Conservation (phyloP, 1,140 invertebrate species). For the Solenopsis fugax region DNA sequence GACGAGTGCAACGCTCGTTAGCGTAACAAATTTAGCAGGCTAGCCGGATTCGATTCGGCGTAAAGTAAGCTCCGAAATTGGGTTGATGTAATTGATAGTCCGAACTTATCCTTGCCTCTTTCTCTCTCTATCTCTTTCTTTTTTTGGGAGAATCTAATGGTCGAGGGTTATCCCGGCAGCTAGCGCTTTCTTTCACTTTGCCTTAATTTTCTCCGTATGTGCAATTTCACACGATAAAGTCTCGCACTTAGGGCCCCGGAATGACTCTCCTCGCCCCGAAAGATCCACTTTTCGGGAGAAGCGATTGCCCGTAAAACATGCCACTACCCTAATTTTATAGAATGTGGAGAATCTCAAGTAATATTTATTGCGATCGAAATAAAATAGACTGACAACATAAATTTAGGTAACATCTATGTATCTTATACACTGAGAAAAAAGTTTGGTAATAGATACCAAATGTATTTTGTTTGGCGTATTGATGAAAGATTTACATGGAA, state of each 20-base stretch:
- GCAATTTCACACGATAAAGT: slow-evolving; percentile 78
- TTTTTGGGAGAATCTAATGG: slow-evolving; percentile 68
- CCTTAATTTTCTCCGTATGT: slow-evolving; percentile 71
- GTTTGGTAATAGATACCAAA: too few relatives aligned
- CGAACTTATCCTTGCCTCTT: slow-evolving; percentile 56
- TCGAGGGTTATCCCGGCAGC: slow-evolving; percentile 46
- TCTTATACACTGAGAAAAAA: neutral
- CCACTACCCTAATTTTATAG: slow-evolving; percentile 30
- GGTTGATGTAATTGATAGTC: slow-evolving; percentile 71
- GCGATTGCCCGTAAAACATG: slow-evolving; percentile 32
- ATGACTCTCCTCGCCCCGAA: slow-evolving; percentile 28
- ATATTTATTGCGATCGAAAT: neutral
- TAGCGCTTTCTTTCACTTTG: slow-evolving; percentile 15
- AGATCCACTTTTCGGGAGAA: slow-evolving; percentile 37
- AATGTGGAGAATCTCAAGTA: neutral
- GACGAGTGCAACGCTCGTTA: slow-evolving; percentile 49
- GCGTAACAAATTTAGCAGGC: slow-evolving; percentile 62
- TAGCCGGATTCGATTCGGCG: slow-evolving; percentile 53
- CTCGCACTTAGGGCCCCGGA: slow-evolving; percentile 31
- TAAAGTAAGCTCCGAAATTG: slow-evolving; percentile 66
- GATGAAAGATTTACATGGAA: too few relatives aligned
- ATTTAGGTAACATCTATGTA: neutral
- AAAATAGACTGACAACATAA: neutral
- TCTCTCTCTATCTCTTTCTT: neutral
- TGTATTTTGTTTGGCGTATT: too few relatives aligned